phyloP scores from a whole-genome alignment of 2,797 vertebrate genomes.

The Oophaga sylvatica region DNA sequence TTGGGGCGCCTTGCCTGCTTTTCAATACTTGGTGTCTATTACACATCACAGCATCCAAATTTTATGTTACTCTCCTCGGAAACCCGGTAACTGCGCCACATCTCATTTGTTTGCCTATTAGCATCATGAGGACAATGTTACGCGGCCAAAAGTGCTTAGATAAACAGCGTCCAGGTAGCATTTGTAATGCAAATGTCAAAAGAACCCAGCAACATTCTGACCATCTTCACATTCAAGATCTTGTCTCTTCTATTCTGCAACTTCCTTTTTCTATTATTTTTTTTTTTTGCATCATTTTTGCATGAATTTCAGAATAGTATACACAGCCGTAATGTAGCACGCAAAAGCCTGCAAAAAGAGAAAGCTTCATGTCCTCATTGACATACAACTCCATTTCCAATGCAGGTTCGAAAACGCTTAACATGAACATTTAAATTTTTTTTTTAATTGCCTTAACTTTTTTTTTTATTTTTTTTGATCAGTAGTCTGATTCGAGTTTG shows the following conservation, averaged over 20 bases:
- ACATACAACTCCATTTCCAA: constrained; percentile 33
- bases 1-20: neutral
- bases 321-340: constrained; percentile 29
- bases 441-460: constrained; percentile 90
- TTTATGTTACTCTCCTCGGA: constrained; percentile 28
- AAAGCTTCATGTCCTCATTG: constrained; percentile 30
- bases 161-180: constrained; percentile 54
- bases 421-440: constrained; percentile 76
- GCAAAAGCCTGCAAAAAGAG: constrained; percentile 57
- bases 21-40: neutral
- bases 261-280: constrained; percentile 36
- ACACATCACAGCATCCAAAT: constrained; percentile 32
- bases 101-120: constrained; percentile 59
- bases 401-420: constrained; percentile 52
- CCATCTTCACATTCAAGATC: constrained; percentile 22
- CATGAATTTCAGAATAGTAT: constrained; percentile 33
- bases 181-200: constrained; percentile 60
- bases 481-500: constrained; percentile 95
- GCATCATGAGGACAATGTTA: constrained; percentile 52
- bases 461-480: constrained; percentile 85
- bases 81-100: constrained; percentile 40
- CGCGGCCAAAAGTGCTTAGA: constrained; percentile 31
- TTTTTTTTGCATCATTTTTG: constrained; percentile 22
- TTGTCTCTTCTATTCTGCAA: constrained; percentile 23
- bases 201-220: constrained; percentile 33